phyloP scores from a whole-genome alignment of 64 coral and sea anemone species.

The Cladopsammia gracilis region DNA sequence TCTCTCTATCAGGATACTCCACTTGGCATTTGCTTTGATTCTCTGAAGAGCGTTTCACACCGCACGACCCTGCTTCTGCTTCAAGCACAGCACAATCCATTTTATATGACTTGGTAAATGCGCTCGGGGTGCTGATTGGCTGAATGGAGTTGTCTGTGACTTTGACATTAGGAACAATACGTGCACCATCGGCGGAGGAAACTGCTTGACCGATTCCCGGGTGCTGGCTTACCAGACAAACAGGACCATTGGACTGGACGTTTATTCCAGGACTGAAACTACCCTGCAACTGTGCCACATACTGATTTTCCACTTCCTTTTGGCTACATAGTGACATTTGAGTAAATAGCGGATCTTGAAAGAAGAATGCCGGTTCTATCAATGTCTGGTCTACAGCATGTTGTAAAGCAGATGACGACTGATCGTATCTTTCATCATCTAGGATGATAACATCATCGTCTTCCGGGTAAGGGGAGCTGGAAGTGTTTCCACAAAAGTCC shows the following conservation, averaged over 20 bases:
- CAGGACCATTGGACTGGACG: neutral
- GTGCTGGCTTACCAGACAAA: no score
- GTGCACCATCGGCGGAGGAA: neutral
- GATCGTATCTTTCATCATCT: no score
- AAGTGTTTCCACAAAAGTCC: neutral
- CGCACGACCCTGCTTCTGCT: neutral
- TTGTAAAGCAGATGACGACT: neutral
- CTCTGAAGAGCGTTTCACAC: neutral
- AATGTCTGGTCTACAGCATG: no score
- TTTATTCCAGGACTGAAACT: neutral
- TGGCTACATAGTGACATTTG: neutral
- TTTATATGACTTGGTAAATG: neutral
- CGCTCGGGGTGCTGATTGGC: neutral
- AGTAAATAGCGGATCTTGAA: neutral
- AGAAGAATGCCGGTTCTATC: neutral
- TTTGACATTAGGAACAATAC: neutral
- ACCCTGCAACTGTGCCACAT: neutral
- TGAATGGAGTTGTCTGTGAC: neutral
- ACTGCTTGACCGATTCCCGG: no score
- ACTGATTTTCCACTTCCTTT: neutral
- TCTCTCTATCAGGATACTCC: neutral
- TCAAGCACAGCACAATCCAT: neutral
- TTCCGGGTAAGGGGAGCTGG: neutral
- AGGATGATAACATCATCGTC: neutral
- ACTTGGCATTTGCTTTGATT: neutral